These are phyloP conservation scores for Drosophila azteca DNA, from an alignment of 1,140 invertebrate species.

Conservation along the genomic window DNA sequence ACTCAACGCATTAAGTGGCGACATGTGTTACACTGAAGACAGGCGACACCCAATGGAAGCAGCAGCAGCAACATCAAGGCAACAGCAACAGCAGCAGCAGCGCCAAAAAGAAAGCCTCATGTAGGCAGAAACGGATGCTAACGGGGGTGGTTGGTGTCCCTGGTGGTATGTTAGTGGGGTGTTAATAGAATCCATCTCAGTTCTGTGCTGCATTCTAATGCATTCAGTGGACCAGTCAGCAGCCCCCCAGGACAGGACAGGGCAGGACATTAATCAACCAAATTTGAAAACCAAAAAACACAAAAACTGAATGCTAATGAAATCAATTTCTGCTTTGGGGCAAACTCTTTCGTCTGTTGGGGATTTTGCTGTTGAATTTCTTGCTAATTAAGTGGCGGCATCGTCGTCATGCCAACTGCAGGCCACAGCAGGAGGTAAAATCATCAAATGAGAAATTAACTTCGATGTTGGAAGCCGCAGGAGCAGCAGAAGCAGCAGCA, in stretches of 20 bases:
- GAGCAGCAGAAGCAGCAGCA: neutral
- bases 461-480: neutral
- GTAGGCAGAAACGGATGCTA: neutral
- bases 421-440: slow-evolving; percentile 41
- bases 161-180: slow-evolving; percentile 36
- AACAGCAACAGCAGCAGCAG: neutral
- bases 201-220: slow-evolving; percentile 65
- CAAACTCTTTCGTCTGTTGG: slow-evolving; percentile 4
- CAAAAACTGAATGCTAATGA: neutral
- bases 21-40: slow-evolving; percentile 67
- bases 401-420: slow-evolving; percentile 39
- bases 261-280: slow-evolving; percentile 57
- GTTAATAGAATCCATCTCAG: slow-evolving; percentile 60
- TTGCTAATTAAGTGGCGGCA: slow-evolving; percentile 62
- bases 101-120: slow-evolving; percentile 17
- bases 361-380: slow-evolving; percentile 26
- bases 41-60: slow-evolving; percentile 10
- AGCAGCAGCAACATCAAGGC: slow-evolving; percentile 14
- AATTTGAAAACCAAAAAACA: slow-evolving; percentile 3
- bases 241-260: neutral
- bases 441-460: slow-evolving; percentile 35
- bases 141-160: slow-evolving; percentile 4
- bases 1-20: slow-evolving; percentile 74
- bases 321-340: neutral
- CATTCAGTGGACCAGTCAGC: neutral